Base-by-base conservation (phyloP, 2,888 invertebrate species). In the Pasiphila rectangulata region DNA sequence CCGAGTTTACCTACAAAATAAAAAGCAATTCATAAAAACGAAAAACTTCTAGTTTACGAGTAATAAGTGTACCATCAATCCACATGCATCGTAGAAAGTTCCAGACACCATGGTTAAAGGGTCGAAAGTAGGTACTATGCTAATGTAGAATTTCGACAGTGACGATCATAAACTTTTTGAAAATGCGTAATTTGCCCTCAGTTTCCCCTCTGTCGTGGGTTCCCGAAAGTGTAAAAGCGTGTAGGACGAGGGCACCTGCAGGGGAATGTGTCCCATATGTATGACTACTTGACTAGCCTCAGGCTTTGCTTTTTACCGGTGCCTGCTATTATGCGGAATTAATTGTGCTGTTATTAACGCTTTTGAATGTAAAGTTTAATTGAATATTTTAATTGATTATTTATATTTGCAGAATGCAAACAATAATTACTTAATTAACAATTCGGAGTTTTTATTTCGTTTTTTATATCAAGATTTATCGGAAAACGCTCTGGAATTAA, bases 141-240 rank as follows among this genome's bases (percentile, higher is more conserved):
- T 34, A 52, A 51, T 45, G 64, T 59, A 66, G 65, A 66, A 64
- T 64, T 62, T 67, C 50, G 59, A 57, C 61, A 58, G 61, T 61
- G 63, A 56, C 55, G 62, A 62, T 59, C 58, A 50, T 57, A 69
- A 76, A 76, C 61, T 77, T 79, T 72, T 67, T 64, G 55, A 38
- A 45, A 50, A 50, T 45, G 40, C 34, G 41, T 45, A 50, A 41
- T 45, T 45, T 50, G 41, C 36, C 36, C 66, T 65, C 64, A 64
- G 61, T 64, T 64, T 54, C 62, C 65, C 69, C 61, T 50, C 63
- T 67, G 57, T 64, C 66, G 67, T 46, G 67, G 29, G 67, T 68
- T 61, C 60, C 66, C 69, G 68, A 78, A 80, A 83, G 83, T 84
- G 84, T 82, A 74, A 83, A 84, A 82, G 70, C 80, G 66, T 84